Conservation (phyloP, 2,888 invertebrate species). For the Heliconius hortense region DNA sequence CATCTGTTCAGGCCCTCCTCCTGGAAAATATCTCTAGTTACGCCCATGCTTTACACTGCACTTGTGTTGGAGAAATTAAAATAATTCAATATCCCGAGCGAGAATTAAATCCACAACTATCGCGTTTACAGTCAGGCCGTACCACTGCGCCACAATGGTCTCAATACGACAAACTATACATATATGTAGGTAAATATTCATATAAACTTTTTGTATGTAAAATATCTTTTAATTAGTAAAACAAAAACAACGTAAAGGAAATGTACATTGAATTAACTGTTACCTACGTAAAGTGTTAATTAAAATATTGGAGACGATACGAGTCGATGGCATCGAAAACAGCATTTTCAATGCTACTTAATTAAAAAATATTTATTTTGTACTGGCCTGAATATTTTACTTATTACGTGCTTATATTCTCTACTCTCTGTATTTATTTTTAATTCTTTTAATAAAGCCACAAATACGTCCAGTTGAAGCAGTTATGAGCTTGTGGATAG, state of each 20-base stretch:
- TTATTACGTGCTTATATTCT: background rate
- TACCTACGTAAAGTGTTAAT: background rate
- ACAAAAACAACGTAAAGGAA: background rate
- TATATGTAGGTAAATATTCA: background rate
- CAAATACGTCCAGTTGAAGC: background rate
- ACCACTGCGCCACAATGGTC: too few relatives aligned
- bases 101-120: too few relatives aligned
- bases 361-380: conserved; percentile 8
- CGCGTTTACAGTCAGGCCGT: too few relatives aligned
- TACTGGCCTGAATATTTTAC: conserved; percentile 4
- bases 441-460: too few relatives aligned
- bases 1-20: too few relatives aligned
- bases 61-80: too few relatives aligned
- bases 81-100: too few relatives aligned
- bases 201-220: background rate
- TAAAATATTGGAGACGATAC: conserved; percentile 9
- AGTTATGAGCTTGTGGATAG: background rate
- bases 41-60: too few relatives aligned
- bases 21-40: too few relatives aligned
- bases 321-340: background rate
- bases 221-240: background rate
- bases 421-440: too few relatives aligned
- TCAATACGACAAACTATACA: too few relatives aligned
- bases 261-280: background rate
- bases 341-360: background rate